Percentiles rank a stretch among this genome's conserved stretches.
Conservation (phyloP, 2,888 invertebrate genomes). For the Eupithecia abbreviata region DNA sequence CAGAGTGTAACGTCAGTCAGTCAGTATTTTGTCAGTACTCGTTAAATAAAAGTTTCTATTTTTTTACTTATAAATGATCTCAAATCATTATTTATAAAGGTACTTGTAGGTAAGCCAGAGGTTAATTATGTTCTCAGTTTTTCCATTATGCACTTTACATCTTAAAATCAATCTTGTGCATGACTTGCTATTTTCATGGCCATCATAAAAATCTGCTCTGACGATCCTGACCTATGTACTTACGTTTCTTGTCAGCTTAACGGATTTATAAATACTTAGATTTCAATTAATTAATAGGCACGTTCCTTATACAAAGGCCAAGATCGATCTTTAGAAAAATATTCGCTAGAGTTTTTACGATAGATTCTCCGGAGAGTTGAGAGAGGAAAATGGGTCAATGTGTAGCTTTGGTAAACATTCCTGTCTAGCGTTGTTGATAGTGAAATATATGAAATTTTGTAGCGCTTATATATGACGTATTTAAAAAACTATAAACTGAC, state of each 20-base stretch:
- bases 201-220: neutral
- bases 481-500: too few relatives aligned
- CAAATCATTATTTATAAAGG: neutral
- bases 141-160: neutral
- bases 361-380: neutral
- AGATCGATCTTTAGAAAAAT: neutral
- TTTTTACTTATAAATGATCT: neutral
- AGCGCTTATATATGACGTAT: neutral
- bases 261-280: slow-evolving; percentile 1
- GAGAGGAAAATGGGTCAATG: slow-evolving; percentile 8
- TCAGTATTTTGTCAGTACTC: too few relatives aligned
- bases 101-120: neutral
- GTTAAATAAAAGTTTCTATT: too few relatives aligned
- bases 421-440: neutral
- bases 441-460: neutral
- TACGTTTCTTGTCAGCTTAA: neutral
- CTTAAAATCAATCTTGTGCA: neutral
- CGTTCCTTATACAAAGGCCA: slow-evolving; percentile 8
- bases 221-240: neutral
- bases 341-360: slow-evolving; percentile 9
- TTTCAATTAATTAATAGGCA: slow-evolving; percentile 13
- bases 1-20: too few relatives aligned
- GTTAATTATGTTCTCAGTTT: neutral
- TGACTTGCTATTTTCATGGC: neutral
- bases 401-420: neutral